These are phyloP conservation scores for Sterrhoptilus dennistouni DNA, from an alignment of 2,113 vertebrate species.

Conservation along the genomic window DNA sequence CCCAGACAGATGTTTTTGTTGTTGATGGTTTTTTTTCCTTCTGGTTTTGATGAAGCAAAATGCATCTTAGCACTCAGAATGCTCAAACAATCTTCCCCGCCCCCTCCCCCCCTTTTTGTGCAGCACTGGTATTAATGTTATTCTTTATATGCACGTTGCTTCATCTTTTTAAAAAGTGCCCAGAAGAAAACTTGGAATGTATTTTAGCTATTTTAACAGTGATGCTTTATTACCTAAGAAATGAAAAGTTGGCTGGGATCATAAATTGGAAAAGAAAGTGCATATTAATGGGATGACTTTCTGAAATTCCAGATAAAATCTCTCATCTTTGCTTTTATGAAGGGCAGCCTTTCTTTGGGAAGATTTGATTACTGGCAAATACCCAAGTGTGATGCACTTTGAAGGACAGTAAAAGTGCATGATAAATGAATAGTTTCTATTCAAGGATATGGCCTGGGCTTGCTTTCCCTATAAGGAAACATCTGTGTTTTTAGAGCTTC, in stretches of 20 bases:
- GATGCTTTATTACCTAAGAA: background rate
- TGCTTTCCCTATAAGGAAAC: background rate
- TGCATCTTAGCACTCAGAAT: background rate
- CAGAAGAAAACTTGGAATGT: background rate
- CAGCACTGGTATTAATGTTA: background rate
- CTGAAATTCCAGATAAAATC: constrained; percentile 9
- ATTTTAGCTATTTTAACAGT: background rate
- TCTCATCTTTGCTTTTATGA: background rate
- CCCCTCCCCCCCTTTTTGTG: background rate
- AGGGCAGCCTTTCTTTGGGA: constrained; percentile 20
- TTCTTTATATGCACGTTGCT: background rate
- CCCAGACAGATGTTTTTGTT: background rate
- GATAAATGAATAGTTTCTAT: background rate
- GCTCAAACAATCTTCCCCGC: background rate
- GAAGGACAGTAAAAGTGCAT: background rate
- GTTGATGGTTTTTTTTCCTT: background rate
- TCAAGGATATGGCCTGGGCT: background rate
- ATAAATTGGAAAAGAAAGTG: background rate
- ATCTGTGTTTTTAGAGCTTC: background rate
- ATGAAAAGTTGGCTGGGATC: background rate
- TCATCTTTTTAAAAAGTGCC: background rate
- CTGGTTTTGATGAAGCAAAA: background rate
- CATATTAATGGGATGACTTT: background rate
- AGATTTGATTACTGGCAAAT: background rate
- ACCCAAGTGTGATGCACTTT: background rate